Evolutionary conservation across 2,113 vertebrate genomes (phyloP).

Genomic region (Ammodytes marinus): DNA sequence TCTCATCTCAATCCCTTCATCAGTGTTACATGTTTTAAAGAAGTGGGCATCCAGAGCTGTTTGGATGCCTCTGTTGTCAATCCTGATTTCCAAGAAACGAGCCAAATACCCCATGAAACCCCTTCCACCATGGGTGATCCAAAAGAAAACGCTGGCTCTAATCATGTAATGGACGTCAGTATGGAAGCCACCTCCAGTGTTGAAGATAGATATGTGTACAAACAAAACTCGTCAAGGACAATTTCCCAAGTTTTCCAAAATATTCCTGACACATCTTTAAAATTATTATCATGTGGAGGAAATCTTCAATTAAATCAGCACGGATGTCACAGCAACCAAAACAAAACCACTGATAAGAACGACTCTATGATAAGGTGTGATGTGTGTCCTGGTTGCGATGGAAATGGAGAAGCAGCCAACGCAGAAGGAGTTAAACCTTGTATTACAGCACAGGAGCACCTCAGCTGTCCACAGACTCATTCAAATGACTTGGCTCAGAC

Average conservation of each 20-base stretch:
- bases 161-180: neutral
- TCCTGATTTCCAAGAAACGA: neutral
- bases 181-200: neutral
- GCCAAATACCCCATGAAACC: constrained; percentile 18
- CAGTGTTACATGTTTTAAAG: constrained; percentile 14
- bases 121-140: neutral
- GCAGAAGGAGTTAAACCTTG: neutral
- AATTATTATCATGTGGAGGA: constrained; percentile 15
- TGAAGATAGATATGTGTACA: constrained; percentile 10
- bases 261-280: neutral
- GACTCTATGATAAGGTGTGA: neutral
- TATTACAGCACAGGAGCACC: constrained; percentile 8
- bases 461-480: constrained; percentile 1
- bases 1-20: neutral
- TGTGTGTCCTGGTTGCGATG: neutral
- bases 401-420: neutral
- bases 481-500: constrained; percentile 27
- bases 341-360: neutral
- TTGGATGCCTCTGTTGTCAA: neutral
- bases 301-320: constrained; percentile 9
- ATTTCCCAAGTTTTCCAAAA: constrained; percentile 21
- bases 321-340: constrained; percentile 1
- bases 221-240: constrained; percentile 7
- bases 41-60: constrained; percentile 6
- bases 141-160: constrained; percentile 8